phyloP scores from a whole-genome alignment of 1,140 invertebrate genomes.

The Bradysia coprophila region DNA sequence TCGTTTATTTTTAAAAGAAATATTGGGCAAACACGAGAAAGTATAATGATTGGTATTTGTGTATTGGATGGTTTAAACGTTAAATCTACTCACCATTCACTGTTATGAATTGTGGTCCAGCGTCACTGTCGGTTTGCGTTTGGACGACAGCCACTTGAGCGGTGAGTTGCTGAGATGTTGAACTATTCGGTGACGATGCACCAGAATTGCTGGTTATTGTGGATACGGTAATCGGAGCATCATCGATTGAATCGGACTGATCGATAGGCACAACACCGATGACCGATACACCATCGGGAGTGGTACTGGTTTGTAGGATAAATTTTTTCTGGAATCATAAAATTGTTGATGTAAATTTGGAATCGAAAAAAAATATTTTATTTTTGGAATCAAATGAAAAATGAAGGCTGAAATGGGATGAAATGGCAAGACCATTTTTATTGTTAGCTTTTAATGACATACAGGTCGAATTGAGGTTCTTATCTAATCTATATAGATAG shows the following conservation, averaged over 20 bases:
- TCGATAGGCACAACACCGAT: slow-evolving; percentile 22
- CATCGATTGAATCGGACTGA: slow-evolving; percentile 17
- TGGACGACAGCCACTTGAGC: slow-evolving; percentile 20
- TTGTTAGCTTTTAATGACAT: too few species aligned
- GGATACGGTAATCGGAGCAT: slow-evolving; percentile 7
- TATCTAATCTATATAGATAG: too few species aligned
- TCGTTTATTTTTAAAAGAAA: too few species aligned
- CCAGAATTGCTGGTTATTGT: slow-evolving; percentile 8
- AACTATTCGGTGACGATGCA: slow-evolving; percentile 11
- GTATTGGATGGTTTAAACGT: too few species aligned
- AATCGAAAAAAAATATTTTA: too few species aligned
- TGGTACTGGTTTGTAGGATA: slow-evolving; percentile 4
- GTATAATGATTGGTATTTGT: too few species aligned
- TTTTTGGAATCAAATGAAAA: too few species aligned
- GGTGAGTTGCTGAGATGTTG: slow-evolving; percentile 17
- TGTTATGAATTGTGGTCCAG: slow-evolving; percentile 17
- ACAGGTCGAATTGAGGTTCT: too few species aligned
- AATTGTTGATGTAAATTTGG: too few species aligned
- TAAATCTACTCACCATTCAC: slow-evolving; percentile 15
- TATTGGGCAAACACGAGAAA: too few species aligned
- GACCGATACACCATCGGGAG: slow-evolving; percentile 11
- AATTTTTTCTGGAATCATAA: slow-evolving; percentile 5
- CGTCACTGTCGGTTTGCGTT: slow-evolving; percentile 11
- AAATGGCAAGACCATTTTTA: too few species aligned
- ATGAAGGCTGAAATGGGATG: too few species aligned